These are phyloP conservation scores for Synanthedon formicaeformis DNA, from an alignment of 2,888 invertebrate species.

Conservation along the genomic window DNA sequence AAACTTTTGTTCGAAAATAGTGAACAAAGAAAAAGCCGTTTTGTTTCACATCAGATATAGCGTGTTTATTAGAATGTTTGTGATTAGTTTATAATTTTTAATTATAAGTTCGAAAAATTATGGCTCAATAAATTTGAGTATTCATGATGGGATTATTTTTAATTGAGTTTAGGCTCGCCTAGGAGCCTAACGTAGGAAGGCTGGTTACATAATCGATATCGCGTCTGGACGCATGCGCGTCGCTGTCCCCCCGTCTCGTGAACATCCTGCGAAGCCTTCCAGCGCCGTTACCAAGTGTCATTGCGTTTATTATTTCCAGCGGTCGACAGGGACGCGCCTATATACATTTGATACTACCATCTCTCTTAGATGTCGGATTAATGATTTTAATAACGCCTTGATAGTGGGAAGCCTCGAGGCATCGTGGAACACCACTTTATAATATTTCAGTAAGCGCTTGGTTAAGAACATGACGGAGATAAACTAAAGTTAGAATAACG, in stretches of 20 bases:
- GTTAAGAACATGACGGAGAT: too few species aligned
- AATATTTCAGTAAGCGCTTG: not conserved
- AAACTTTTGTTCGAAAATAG: too few species aligned
- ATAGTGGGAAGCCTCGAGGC: not conserved
- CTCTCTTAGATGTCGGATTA: not conserved
- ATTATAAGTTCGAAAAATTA: too few species aligned
- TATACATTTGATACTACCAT: not conserved
- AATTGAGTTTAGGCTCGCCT: slow-evolving; percentile 13
- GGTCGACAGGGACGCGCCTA: not conserved
- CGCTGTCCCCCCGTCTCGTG: slow-evolving; percentile 1
- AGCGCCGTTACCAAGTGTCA: slow-evolving; percentile 1
- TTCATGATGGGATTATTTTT: slow-evolving; percentile 8
- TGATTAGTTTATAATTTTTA: too few species aligned
- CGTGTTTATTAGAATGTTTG: too few species aligned
- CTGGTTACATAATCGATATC: slow-evolving; percentile 11
- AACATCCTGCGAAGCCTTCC: slow-evolving; percentile 5
- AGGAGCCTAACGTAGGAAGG: slow-evolving; percentile 8
- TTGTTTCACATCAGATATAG: too few species aligned
- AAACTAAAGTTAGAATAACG: too few species aligned
- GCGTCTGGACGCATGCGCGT: slow-evolving; percentile 14
- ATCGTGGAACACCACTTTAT: not conserved
- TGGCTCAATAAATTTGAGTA: not conserved
- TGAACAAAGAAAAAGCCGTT: too few species aligned
- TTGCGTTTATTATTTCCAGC: not conserved
- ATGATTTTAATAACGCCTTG: not conserved